A percentile compares a stretch with the other conserved stretches of the same genome.
phyloP scores from a whole-genome alignment of 2,888 invertebrate genomes.

The Rhamphomyia laevipes region DNA sequence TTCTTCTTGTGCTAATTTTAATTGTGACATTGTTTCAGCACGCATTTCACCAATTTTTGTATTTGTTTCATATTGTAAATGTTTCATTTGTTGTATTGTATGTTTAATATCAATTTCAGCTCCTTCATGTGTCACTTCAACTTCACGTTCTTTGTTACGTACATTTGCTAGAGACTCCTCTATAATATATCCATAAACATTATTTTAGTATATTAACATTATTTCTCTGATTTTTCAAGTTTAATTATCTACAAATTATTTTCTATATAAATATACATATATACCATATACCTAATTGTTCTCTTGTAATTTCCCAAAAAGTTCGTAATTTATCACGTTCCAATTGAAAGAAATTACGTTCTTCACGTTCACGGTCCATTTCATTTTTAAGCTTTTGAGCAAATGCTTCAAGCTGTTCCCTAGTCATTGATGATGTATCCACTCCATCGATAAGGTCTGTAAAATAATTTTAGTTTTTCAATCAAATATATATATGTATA shows the following conservation, averaged over 20 bases:
- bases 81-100: constrained; percentile 86
- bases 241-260: not conserved
- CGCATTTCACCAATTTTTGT: constrained; percentile 71
- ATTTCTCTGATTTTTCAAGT: too few species aligned
- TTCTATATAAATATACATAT: too few species aligned
- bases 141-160: constrained; percentile 71
- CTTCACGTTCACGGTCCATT: constrained; percentile 87
- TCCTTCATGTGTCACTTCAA: constrained; percentile 76
- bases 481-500: too few species aligned
- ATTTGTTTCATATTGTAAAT: constrained; percentile 84
- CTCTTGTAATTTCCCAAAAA: constrained; percentile 91
- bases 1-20: constrained; percentile 76
- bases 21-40: constrained; percentile 68
- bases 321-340: constrained; percentile 89
- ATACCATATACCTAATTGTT: constrained; percentile 71
- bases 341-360: constrained; percentile 88
- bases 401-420: constrained; percentile 86
- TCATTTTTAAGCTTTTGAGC: constrained; percentile 76
- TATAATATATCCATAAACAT: constrained; percentile 11
- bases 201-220: too few species aligned
- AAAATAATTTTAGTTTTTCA: too few species aligned
- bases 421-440: constrained; percentile 81
- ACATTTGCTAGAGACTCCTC: constrained; percentile 38
- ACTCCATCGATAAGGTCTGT: constrained; percentile 73
- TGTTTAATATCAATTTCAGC: constrained; percentile 80